Evolutionary conservation across 2,113 vertebrate species (phyloP).

Genomic region (Ammodytes dubius): DNA sequence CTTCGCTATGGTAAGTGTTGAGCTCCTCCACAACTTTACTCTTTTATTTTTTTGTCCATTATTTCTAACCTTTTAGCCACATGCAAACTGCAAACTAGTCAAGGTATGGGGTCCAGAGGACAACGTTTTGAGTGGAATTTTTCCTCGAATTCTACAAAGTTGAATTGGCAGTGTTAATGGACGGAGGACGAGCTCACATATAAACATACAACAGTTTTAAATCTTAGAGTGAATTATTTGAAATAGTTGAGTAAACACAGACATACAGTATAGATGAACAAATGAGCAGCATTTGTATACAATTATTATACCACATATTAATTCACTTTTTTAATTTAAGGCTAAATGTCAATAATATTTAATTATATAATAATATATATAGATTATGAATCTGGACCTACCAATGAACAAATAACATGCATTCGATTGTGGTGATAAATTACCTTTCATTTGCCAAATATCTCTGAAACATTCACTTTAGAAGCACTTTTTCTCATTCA

Average conservation of each 20-base stretch:
- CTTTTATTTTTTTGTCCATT: too few species aligned
- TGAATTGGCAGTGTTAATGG: neutral
- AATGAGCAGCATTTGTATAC: neutral
- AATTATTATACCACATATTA: too few species aligned
- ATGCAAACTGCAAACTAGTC: too few species aligned
- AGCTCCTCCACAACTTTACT: too few species aligned
- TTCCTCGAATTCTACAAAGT: neutral
- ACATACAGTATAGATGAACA: neutral
- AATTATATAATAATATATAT: too few species aligned
- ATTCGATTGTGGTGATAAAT: neutral
- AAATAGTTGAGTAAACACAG: neutral
- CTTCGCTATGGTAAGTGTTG: too few species aligned
- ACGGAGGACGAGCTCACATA: neutral
- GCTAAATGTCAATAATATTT: too few species aligned
- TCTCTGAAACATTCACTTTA: neutral
- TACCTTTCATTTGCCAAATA: neutral
- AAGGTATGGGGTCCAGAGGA: neutral
- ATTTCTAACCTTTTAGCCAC: too few species aligned
- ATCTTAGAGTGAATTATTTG: too few species aligned
- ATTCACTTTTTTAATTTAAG: too few species aligned
- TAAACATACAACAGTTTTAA: too few species aligned
- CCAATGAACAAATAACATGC: neutral
- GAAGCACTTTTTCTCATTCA: neutral
- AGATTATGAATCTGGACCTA: neutral
- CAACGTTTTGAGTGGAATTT: neutral